Evolutionary conservation across 23 tunicate genomes (phyloP), one percentile per base, ranked within the genome.

Genomic region (Trididemnum miniatum): DNA sequence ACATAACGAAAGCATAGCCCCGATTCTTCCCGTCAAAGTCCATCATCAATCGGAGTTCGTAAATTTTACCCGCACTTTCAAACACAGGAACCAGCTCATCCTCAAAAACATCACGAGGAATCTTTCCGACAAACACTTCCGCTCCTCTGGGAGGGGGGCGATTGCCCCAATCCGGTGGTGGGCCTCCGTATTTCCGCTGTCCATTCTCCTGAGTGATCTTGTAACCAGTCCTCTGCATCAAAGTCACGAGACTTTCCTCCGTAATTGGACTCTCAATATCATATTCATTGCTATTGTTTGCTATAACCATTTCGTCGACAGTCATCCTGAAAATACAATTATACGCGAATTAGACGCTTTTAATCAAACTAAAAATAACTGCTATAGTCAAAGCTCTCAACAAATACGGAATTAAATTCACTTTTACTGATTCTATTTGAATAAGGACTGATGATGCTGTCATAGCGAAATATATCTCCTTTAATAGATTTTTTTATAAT

Each of bases 21-120:
- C 99, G 88, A 78, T 95, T 95, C 40, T 90, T 95, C 18, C 99
- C 99, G 89, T 95, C 88, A 63, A 89, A 95, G 63, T 95, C 99
- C 99, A 95, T 95, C 99, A 95, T 95, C 29, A 86, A 50, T 69
- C 90, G 71, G 20, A 86, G 72, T 69, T 86, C 90, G 74, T 78
- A 86, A 24, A 86, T 36, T 52, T 66, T 65, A 7, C 93, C 93
- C 1, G 65, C 98, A 31, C 85, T 76, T 66, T 93, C 98, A 65
- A 93, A 88, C 59, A 93, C 76, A 20, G 98, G 98, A 35, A 93
- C 89, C 3, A 93, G 75, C 40, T 93, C 98, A 74, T 93, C 98
- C 69, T 93, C 98, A 80, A 85, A 93, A 28, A 93, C 80, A 35
- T 93, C 93, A 23, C 98, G 65, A 1, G 98, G 98, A 31, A 93